Evolutionary conservation across 2,797 vertebrate genomes (phyloP).

Genomic region (Arremon brunneinucha): DNA sequence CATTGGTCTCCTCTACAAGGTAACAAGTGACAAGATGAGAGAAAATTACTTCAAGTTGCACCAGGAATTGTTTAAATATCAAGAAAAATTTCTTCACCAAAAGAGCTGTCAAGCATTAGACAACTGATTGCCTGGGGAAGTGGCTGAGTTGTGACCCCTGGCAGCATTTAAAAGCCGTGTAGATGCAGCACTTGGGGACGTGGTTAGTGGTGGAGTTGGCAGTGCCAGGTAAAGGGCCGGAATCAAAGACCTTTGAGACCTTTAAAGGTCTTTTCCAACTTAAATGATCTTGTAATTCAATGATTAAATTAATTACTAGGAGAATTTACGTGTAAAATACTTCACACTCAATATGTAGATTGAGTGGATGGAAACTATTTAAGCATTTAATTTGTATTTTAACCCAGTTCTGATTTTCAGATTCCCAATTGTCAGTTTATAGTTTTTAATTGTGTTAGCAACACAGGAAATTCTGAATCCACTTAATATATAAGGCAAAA

Average conservation of each 20-base stretch:
- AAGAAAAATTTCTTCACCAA: not conserved
- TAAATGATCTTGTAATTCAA: not conserved
- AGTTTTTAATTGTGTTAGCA: not conserved
- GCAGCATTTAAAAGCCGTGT: fast-evolving
- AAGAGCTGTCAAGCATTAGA: not conserved
- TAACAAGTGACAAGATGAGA: not conserved
- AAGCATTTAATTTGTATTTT: not conserved
- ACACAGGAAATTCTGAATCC: not conserved
- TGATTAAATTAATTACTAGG: not conserved
- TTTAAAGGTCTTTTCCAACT: not conserved
- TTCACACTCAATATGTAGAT: not conserved
- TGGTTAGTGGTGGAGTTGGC: not conserved
- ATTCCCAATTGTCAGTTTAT: not conserved
- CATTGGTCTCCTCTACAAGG: not conserved
- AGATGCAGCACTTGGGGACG: not conserved
- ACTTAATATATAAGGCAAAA: not conserved
- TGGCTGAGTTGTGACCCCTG: not conserved
- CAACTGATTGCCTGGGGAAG: not conserved
- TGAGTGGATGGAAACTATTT: not conserved
- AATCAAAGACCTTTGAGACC: not conserved
- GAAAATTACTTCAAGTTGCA: not conserved
- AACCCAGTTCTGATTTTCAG: not conserved
- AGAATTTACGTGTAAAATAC: not conserved
- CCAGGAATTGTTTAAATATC: not conserved
- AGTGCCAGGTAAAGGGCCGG: too few species aligned